Conservation (phyloP, 2,888 invertebrate genomes). For the Cepaea hortensis region DNA sequence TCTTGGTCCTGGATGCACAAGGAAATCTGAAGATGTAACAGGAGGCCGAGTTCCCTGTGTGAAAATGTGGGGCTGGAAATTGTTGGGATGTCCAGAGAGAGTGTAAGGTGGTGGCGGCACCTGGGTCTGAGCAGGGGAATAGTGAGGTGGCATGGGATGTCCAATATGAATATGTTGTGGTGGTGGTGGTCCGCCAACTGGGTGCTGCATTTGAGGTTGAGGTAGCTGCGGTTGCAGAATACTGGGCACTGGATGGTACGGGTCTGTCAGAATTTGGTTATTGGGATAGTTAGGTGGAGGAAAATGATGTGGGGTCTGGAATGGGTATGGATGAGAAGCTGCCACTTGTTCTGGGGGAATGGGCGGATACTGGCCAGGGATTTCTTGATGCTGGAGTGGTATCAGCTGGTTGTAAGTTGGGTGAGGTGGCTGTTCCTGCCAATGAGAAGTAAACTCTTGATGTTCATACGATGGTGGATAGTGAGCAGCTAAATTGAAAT, state of each 20-base stretch:
- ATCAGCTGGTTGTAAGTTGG: not conserved
- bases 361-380: constrained; percentile 12
- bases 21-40: constrained; percentile 11
- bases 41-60: constrained; percentile 6
- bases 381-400: constrained; percentile 2
- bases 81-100: constrained; percentile 3
- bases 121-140: not conserved
- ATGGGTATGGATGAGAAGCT: constrained; percentile 31
- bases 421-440: constrained; percentile 28
- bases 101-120: not conserved
- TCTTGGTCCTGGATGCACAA: not conserved
- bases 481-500: constrained; percentile 18
- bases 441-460: constrained; percentile 36
- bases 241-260: constrained; percentile 17
- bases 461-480: constrained; percentile 32
- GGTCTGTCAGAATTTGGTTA: not conserved
- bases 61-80: constrained; percentile 25
- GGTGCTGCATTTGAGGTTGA: constrained; percentile 2
- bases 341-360: constrained; percentile 24
- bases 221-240: constrained; percentile 18
- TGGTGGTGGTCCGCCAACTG: constrained; percentile 11
- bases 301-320: constrained; percentile 25
- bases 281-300: constrained; percentile 17
- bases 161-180: constrained; percentile 1
- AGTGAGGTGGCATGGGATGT: not conserved